phyloP scores from a whole-genome alignment of 2,113 vertebrate genomes.

The Prochilodus magdalenae region DNA sequence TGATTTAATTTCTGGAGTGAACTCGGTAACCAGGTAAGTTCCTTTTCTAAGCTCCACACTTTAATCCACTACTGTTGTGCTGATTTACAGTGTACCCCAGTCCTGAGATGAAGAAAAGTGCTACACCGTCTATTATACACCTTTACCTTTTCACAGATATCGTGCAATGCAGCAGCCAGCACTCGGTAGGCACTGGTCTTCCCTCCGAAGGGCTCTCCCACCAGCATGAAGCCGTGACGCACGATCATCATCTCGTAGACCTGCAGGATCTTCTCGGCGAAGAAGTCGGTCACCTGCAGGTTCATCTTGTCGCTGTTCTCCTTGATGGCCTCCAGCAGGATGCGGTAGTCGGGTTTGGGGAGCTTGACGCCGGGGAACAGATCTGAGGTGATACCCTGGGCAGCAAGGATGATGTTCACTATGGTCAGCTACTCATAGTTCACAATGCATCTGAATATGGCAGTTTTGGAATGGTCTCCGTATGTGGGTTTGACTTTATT shows the following conservation, averaged over 20 bases:
- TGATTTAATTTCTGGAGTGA: too few relatives aligned
- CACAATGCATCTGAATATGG: not conserved
- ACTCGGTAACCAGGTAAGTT: too few relatives aligned
- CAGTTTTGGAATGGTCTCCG: not conserved
- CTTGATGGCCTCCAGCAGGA: constrained; percentile 83
- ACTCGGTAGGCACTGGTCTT: constrained; percentile 89
- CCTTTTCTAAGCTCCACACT: too few relatives aligned
- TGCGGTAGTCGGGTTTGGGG: constrained; percentile 85
- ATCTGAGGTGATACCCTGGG: constrained; percentile 90
- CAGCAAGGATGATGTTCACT: not conserved
- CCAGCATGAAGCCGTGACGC: constrained; percentile 92
- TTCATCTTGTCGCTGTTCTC: constrained; percentile 85
- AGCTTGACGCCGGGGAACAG: constrained; percentile 89
- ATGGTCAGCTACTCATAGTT: not conserved
- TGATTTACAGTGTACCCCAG: too few relatives aligned
- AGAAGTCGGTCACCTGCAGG: constrained; percentile 85
- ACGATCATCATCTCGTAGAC: constrained; percentile 94
- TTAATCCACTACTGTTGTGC: too few relatives aligned
- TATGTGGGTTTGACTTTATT: too few relatives aligned
- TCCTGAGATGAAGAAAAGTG: too few relatives aligned
- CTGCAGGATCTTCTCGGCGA: constrained; percentile 90
- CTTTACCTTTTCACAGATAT: constrained; percentile 83
- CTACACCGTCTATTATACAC: too few relatives aligned
- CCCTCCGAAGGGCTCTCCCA: constrained; percentile 90
- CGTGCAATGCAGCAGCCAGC: constrained; percentile 82